Percentiles rank a stretch among this genome's conserved stretches.
Evolutionary conservation across 2,797 vertebrate species (phyloP).

Genomic region (Zalophus californianus): DNA sequence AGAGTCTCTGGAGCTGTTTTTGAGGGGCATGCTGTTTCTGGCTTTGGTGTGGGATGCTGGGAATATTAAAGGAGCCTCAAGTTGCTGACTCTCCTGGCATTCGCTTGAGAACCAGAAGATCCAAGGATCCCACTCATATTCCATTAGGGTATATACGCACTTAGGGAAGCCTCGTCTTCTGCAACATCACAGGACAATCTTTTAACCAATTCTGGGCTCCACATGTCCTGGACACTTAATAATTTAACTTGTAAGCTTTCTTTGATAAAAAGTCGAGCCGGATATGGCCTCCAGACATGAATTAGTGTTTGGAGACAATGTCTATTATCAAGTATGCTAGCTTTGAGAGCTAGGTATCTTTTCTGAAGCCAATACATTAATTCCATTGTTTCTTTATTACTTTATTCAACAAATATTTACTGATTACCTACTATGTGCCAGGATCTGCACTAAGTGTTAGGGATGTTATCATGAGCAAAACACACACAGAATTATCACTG

Average conservation of each 20-base stretch:
- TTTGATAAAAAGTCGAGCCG: not conserved
- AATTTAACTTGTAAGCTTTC: not conserved
- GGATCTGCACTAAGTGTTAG: not conserved
- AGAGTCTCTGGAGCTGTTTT: not conserved
- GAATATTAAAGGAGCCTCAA: not conserved
- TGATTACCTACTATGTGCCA: not conserved
- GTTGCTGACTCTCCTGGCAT: not conserved
- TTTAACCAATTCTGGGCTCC: not conserved
- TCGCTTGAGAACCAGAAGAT: not conserved
- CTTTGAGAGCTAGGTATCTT: not conserved
- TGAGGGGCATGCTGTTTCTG: not conserved
- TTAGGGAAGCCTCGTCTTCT: not conserved
- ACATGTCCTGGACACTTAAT: not conserved
- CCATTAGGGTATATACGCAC: not conserved
- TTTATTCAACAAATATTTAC: not conserved
- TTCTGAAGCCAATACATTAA: not conserved
- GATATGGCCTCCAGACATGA: not conserved
- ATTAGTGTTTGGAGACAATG: not conserved
- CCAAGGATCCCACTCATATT: not conserved
- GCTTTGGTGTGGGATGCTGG: not conserved
- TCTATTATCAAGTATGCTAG: not conserved
- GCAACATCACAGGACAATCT: not conserved
- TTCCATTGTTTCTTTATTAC: not conserved
- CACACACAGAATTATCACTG: not conserved
- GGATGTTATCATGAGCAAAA: not conserved